Percentiles rank a stretch among this genome's conserved stretches.
These are phyloP conservation scores for Meriones unguiculatus DNA, from an alignment of 2,113 vertebrate species.

Conservation along the genomic window DNA sequence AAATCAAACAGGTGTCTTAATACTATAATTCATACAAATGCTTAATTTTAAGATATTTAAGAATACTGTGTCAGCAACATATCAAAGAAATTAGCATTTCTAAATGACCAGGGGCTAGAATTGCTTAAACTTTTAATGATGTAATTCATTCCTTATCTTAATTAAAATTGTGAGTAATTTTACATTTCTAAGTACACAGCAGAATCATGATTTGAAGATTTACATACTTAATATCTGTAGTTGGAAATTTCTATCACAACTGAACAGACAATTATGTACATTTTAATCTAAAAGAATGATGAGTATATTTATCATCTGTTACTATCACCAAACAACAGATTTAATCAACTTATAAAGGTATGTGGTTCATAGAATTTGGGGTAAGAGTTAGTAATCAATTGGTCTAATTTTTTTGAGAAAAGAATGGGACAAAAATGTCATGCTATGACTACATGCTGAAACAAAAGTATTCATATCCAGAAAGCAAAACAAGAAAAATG, in stretches of 20 bases:
- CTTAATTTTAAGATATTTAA: background rate
- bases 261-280: background rate
- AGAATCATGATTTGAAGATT: background rate
- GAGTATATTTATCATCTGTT: background rate
- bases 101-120: background rate
- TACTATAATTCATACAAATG: background rate
- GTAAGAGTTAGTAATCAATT: background rate
- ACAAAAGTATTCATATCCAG: background rate
- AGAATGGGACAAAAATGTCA: background rate
- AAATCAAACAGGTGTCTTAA: background rate
- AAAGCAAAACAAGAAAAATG: background rate
- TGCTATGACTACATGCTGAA: too few species aligned
- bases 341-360: background rate
- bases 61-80: background rate
- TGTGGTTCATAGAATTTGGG: background rate
- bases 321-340: background rate
- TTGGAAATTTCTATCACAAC: slow-evolving; percentile 25
- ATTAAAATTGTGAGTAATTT: background rate
- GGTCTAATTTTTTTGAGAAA: background rate
- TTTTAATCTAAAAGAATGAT: background rate
- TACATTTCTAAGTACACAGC: background rate
- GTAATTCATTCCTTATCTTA: background rate
- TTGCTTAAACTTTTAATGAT: background rate
- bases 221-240: background rate
- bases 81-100: background rate